phyloP scores from a whole-genome alignment of 2,113 vertebrate species.

The Mustelus asterias region DNA sequence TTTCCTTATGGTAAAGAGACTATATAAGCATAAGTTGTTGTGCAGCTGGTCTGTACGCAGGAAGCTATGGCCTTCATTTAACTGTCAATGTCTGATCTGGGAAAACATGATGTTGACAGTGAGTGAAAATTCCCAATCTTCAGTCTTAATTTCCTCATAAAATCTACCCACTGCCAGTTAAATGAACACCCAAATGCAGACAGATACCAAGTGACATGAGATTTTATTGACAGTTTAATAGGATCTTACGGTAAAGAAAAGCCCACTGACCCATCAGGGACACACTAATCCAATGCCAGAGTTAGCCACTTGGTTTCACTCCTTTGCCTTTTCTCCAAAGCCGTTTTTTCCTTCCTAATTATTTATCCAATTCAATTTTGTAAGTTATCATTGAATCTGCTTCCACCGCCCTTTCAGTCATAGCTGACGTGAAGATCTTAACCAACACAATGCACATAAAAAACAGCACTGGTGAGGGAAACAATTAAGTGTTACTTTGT shows the following conservation, averaged over 20 bases:
- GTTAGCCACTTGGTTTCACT: neutral
- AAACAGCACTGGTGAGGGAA: neutral
- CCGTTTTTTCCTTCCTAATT: no score
- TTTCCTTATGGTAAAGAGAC: no score
- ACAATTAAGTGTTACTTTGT: neutral
- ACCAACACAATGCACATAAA: neutral
- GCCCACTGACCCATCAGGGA: no score
- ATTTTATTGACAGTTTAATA: neutral
- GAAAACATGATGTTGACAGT: neutral
- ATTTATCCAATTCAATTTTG: no score
- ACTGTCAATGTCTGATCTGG: neutral
- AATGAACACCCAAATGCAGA: neutral
- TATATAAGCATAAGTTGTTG: no score
- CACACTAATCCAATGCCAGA: neutral
- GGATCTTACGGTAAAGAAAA: no score
- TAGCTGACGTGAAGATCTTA: no score
- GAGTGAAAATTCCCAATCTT: neutral
- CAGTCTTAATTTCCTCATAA: neutral
- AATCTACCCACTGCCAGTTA: neutral
- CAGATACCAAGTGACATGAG: neutral
- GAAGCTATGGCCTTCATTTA: neutral
- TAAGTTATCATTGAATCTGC: no score
- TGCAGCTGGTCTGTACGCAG: neutral
- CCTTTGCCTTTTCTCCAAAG: no score
- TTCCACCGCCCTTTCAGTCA: no score